A percentile compares a stretch with the other conserved stretches of the same genome.
Conservation (phyloP, 2,113 vertebrate genomes). For the Xiphorhynchus elegans region DNA sequence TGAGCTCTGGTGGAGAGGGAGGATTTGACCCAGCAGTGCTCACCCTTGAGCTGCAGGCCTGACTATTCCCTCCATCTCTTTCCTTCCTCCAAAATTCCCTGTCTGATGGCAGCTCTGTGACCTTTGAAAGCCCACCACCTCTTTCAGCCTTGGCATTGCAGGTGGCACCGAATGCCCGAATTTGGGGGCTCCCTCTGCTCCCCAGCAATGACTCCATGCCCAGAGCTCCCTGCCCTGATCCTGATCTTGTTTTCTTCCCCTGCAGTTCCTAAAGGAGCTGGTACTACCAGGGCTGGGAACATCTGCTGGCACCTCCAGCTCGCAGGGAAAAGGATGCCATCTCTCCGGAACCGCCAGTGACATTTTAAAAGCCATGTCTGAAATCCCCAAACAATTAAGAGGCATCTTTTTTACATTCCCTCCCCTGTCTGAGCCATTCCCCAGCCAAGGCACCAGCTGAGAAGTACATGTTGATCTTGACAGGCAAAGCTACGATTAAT, state of each 20-base stretch:
- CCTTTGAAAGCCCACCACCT: background rate
- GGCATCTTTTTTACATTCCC: conserved; percentile 39
- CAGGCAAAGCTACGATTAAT: conserved; percentile 67
- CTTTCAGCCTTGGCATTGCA: background rate
- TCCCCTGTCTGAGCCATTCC: conserved; percentile 11
- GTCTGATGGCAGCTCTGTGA: background rate
- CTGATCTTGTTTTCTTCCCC: background rate
- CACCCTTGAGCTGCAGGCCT: background rate
- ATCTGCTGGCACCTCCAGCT: conserved; percentile 25
- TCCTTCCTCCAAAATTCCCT: background rate
- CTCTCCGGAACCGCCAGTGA: conserved; percentile 6
- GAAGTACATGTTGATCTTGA: conserved; percentile 69
- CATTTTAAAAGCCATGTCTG: conserved; percentile 62
- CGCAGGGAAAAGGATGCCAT: background rate
- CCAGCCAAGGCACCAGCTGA: conserved; percentile 59
- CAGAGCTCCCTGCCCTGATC: background rate
- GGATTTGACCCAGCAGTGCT: background rate
- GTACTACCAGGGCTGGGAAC: background rate
- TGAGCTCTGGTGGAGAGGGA: background rate
- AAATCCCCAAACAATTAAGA: conserved; percentile 72
- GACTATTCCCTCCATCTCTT: background rate
- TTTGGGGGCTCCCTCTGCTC: background rate
- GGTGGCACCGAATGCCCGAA: accelerated
- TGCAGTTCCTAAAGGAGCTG: background rate
- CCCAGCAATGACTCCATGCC: background rate